Evolutionary conservation across 2,888 invertebrate genomes (phyloP), one percentile per base, ranked within the genome.

Genomic region (Isotomurus palustris): DNA sequence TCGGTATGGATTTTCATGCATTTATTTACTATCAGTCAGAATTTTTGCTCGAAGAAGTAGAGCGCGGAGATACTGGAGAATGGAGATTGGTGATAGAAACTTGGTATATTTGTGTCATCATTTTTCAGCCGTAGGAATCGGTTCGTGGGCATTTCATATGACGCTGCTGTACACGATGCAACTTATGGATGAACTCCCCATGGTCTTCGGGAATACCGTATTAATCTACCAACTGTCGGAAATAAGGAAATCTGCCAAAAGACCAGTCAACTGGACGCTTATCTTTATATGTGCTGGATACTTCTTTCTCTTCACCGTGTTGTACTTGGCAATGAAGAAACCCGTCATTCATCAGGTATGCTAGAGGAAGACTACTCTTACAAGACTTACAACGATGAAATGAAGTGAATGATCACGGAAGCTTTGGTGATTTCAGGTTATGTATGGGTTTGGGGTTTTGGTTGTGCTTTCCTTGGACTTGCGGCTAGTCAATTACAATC

Each of bases 101-200:
- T 8, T 44, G 19, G 14, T 4, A n/a, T n/a, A n/a, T 41, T 41
- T 32, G 32, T 44, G 19, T 44, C 22, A 40, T 49, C 5, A 4
- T 24, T 36, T 73, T 68, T 21, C 72, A 76, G 75, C 75, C 62
- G 77, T 77, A 27, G 78, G 78, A n/a, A 66, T 77, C 38, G 78
- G 78, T 1, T 78, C 78, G 1, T 77, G 75, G 76, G 71, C 72
- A 44, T 78, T 78, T 68, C 73, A 73, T 53, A 72, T 72, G 73
- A 73, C 73, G 3, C 60, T 73, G 6, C 53, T 68, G 28, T 73
- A 72, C 54, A 68, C 69, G 47, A 73, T 74, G 73, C 75, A 78
- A 73, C 71, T 78, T 28, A 68, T 76, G 58, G 78, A 78, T 71
- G 78, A 78, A 21, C 36, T 64, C 19, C 66, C 66, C 8, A 67